phyloP scores from a whole-genome alignment of 2,888 invertebrate genomes.

The Dicycla oo region DNA sequence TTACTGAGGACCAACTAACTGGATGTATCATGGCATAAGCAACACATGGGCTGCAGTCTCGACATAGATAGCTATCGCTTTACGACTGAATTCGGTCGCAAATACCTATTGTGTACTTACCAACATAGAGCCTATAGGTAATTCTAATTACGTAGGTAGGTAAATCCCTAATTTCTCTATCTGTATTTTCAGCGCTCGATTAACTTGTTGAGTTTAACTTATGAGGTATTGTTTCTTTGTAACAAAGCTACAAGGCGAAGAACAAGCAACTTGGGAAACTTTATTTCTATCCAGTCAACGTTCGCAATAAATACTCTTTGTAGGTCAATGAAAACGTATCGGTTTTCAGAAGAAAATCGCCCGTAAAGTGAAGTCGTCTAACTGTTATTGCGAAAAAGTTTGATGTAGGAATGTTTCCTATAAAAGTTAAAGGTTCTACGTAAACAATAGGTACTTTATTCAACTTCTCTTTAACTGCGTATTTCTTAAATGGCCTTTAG shows the following conservation, averaged over 20 bases:
- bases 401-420: conserved; percentile 2
- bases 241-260: conserved; percentile 24
- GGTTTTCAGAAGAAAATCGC: conserved; percentile 13
- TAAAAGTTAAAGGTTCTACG: neutral
- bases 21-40: neutral
- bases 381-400: conserved; percentile 25
- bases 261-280: conserved; percentile 42
- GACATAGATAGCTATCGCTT: no score
- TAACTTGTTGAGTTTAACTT: conserved; percentile 31
- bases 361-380: conserved; percentile 1
- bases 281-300: conserved; percentile 31
- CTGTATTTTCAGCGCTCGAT: neutral
- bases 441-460: neutral
- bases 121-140: neutral
- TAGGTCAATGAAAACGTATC: conserved; percentile 47
- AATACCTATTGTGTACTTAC: no score
- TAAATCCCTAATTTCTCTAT: neutral
- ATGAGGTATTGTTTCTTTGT: conserved; percentile 5
- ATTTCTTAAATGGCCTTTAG: neutral
- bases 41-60: no score
- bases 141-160: neutral
- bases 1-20: neutral
- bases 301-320: conserved; percentile 40
- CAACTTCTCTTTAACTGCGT: no score
- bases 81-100: no score